Evolutionary conservation across 2,113 vertebrate genomes (phyloP).

Genomic region (Aspidoscelis tigris): DNA sequence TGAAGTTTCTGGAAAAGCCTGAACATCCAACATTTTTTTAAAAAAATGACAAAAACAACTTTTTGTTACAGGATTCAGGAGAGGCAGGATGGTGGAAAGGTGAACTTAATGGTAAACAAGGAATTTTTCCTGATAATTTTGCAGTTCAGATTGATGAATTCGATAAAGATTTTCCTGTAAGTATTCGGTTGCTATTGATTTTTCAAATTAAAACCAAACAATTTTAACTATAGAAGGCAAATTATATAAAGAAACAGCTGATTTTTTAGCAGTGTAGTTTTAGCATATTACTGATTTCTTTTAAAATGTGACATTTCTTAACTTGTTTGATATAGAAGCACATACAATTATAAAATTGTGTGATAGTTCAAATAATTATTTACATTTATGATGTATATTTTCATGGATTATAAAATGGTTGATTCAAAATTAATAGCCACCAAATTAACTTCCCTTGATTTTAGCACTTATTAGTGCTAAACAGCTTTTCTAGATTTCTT

Average conservation of each 20-base stretch:
- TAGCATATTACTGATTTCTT: background rate
- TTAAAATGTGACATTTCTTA: background rate
- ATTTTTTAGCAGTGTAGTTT: background rate
- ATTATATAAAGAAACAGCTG: background rate
- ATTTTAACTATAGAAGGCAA: background rate
- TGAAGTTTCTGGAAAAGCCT: constrained; percentile 8
- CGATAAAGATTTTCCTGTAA: constrained; percentile 91
- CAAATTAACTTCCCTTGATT: background rate
- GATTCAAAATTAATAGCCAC: background rate
- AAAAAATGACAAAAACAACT: constrained; percentile 12
- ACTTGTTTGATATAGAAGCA: background rate
- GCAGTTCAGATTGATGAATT: constrained; percentile 82
- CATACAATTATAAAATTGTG: background rate
- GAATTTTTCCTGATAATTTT: constrained; percentile 94
- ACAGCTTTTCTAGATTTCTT: background rate
- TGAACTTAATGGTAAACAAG: constrained; percentile 87
- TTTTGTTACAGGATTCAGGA: constrained; percentile 87
- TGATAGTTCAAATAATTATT: background rate
- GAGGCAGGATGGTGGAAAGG: constrained; percentile 95
- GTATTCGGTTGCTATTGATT: constrained; percentile 38
- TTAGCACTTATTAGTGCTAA: background rate
- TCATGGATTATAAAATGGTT: too few species aligned
- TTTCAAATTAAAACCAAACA: too few species aligned
- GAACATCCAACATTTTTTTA: background rate
- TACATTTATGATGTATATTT: too few species aligned